Percentiles rank a stretch among this genome's conserved stretches.
These are phyloP conservation scores for Balaenoptera acutorostrata DNA, from an alignment of 2,113 vertebrate species.

Conservation along the genomic window DNA sequence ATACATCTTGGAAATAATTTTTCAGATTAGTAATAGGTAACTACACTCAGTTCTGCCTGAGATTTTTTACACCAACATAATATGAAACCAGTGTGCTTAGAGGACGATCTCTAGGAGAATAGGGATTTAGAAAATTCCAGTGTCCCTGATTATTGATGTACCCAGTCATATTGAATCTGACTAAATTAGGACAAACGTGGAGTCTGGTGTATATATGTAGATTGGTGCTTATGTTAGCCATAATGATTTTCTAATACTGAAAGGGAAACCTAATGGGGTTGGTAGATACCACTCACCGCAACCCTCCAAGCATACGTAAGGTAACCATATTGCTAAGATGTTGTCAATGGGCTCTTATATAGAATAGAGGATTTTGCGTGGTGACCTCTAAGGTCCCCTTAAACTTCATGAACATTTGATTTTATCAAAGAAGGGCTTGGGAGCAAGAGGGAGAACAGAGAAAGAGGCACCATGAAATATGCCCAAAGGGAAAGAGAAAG, in stretches of 20 bases:
- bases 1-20: not conserved
- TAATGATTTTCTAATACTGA: not conserved
- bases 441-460: not conserved
- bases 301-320: not conserved
- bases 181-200: not conserved
- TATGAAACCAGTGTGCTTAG: not conserved
- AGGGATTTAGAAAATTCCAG: not conserved
- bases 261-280: not conserved
- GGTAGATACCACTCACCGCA: not conserved
- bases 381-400: not conserved
- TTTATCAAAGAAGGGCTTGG: not conserved
- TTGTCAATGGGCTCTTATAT: not conserved
- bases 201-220: not conserved
- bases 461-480: not conserved
- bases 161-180: not conserved
- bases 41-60: not conserved
- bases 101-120: not conserved
- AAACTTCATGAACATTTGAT: not conserved
- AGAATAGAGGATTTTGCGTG: not conserved
- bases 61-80: not conserved
- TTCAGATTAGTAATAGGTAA: not conserved
- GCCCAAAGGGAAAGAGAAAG: not conserved
- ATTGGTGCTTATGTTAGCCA: not conserved
- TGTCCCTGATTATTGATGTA: not conserved
- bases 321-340: no score